phyloP scores from a whole-genome alignment of 2,797 vertebrate species.

The Streptopelia turtur region DNA sequence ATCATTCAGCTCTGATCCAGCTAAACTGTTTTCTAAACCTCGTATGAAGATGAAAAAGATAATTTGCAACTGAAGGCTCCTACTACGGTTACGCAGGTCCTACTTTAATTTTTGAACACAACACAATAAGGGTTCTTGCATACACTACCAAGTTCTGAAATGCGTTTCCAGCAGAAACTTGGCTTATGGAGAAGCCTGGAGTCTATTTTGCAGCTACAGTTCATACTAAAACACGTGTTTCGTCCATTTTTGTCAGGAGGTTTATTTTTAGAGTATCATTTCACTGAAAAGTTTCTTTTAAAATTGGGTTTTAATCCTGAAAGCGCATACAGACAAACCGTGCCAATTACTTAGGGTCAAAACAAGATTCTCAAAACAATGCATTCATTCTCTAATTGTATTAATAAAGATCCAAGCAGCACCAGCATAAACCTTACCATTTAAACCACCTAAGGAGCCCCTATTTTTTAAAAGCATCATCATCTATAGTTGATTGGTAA shows the following conservation, averaged over 20 bases:
- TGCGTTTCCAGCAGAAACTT: background rate
- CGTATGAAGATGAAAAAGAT: background rate
- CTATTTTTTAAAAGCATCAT: background rate
- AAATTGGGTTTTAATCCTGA: background rate
- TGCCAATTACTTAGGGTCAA: background rate
- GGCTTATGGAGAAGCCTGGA: background rate
- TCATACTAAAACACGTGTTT: background rate
- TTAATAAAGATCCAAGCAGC: background rate
- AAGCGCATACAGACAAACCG: fast-evolving
- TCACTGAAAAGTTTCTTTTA: background rate
- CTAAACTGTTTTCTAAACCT: background rate
- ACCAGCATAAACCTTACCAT: background rate
- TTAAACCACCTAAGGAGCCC: background rate
- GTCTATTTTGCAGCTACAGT: background rate
- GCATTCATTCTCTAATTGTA: background rate
- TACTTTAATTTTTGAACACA: background rate
- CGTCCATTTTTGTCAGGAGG: background rate
- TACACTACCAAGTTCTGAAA: background rate
- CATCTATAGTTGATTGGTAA: background rate
- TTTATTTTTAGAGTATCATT: background rate
- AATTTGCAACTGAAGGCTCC: background rate
- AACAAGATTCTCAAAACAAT: background rate
- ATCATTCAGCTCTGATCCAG: background rate
- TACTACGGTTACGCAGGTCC: background rate
- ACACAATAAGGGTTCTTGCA: background rate